Evolutionary conservation across 53 echinoderm and acorn worm genomes (phyloP), one percentile per base, ranked within the genome.

Genomic region (Henricia sp.): DNA sequence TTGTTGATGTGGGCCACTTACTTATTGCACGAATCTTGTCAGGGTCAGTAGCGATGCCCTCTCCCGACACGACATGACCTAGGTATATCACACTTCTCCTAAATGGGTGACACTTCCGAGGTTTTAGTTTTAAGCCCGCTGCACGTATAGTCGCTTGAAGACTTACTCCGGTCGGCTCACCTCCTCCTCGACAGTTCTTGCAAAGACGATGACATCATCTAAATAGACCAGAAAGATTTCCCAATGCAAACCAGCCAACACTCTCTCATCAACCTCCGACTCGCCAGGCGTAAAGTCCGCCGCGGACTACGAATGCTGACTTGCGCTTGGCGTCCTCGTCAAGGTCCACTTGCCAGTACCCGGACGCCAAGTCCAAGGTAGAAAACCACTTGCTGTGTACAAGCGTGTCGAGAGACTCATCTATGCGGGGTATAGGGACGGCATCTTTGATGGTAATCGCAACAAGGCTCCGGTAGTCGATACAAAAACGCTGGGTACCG

Each of bases 381-480:
- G n/a, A n/a, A n/a, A n/a, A n/a, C n/a, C n/a, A 80, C 65, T 6
- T 30, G 52, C 63, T n/a, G n/a, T n/a, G n/a, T n/a, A n/a, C n/a
- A 13, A 80, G 63, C 37, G 82, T 35, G 28, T 80, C 82, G 1
- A 80, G 46, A 8, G 82, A 51, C 35, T 54, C 74, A 35, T 74
- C 74, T 3, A 74, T 74, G 12, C 74, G 53, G 54, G 74, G 54
- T 74, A 74, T 53, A 3, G 53, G 74, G 37, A 32, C 53, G 35
- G 74, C 74, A 37, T 74, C 74, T 25, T 74, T 80, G 50, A 80
- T 80, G 33, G 80, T 50, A n/a, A n/a, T n/a, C n/a, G n/a, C n/a
- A n/a, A n/a, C n/a, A n/a, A n/a, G n/a, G n/a, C n/a, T n/a, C n/a
- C 54, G 36, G 14, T 82, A 82, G 67, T 87, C 88, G 5, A 87